Evolutionary conservation across 2,888 invertebrate genomes (phyloP).

Genomic region (Athalia cordata): DNA sequence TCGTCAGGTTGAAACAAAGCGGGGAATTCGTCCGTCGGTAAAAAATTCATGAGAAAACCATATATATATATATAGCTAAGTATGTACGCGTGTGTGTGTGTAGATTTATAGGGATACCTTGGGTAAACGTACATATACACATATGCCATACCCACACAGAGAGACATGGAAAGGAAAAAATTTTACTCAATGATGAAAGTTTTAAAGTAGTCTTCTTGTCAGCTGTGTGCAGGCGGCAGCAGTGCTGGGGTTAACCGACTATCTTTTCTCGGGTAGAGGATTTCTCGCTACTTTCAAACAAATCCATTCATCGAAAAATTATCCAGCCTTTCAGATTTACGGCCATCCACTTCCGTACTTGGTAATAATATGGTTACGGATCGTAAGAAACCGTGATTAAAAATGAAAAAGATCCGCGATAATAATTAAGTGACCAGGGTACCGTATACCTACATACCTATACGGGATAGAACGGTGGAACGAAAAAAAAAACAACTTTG

Average conservation of each 20-base stretch:
- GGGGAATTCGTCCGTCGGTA: not conserved
- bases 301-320: conserved; percentile 31
- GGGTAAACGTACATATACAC: too few relatives aligned
- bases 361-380: not conserved
- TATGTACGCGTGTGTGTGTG: too few relatives aligned
- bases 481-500: not conserved
- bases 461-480: not conserved
- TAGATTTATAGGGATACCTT: too few relatives aligned
- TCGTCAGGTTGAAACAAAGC: conserved; percentile 38
- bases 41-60: conserved; percentile 37
- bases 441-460: conserved; percentile 17
- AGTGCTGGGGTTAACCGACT: conserved; percentile 21
- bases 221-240: conserved; percentile 9
- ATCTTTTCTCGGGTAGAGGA: not conserved
- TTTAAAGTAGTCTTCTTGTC: conserved; percentile 37
- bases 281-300: conserved; percentile 18
- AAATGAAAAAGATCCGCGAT: too few relatives aligned
- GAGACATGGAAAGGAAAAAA: not conserved
- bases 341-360: not conserved
- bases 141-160: too few relatives aligned
- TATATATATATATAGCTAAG: too few relatives aligned
- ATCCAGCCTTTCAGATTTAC: conserved; percentile 25
- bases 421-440: not conserved
- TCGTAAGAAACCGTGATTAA: not conserved
- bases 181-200: conserved; percentile 26